Evolutionary conservation across 2,113 vertebrate genomes (phyloP).

Genomic region (Nipponia nippon): DNA sequence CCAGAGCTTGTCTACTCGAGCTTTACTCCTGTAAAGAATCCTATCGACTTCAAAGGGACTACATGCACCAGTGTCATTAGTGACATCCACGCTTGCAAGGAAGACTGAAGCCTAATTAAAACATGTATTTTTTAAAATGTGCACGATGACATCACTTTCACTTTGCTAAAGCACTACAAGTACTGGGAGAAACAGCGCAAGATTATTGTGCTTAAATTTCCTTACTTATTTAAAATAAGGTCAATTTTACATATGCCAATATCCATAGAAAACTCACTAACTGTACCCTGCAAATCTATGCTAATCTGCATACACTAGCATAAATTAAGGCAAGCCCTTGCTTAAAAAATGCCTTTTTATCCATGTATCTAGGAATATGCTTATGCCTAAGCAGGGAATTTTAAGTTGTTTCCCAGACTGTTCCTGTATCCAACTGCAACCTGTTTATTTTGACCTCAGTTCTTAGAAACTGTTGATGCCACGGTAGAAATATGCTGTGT

Average conservation of each 20-base stretch:
- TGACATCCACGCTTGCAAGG: neutral
- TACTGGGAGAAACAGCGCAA: neutral
- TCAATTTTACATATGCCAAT: neutral
- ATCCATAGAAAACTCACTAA: neutral
- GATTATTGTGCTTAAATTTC: neutral
- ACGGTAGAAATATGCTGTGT: conserved; percentile 65
- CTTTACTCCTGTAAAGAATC: neutral
- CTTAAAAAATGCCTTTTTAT: neutral
- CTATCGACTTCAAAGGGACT: neutral
- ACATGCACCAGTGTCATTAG: rapidly evolving
- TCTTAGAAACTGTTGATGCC: conserved; percentile 68
- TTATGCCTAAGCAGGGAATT: neutral
- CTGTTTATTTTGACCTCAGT: conserved; percentile 74
- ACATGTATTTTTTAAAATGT: neutral
- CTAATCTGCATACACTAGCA: neutral
- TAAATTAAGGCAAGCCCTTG: neutral
- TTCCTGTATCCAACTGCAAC: conserved; percentile 36
- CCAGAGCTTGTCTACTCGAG: neutral
- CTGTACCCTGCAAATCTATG: neutral
- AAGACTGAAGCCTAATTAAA: neutral
- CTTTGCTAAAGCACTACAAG: neutral
- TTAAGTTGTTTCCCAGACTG: conserved; percentile 1
- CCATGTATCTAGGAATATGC: neutral
- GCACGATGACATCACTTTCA: rapidly evolving
- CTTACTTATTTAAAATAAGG: neutral